Percentiles rank a stretch among this genome's conserved stretches.
These are phyloP conservation scores for Neosilurus hyrtlii DNA, from an alignment of 2,797 vertebrate genomes.

Conservation along the genomic window DNA sequence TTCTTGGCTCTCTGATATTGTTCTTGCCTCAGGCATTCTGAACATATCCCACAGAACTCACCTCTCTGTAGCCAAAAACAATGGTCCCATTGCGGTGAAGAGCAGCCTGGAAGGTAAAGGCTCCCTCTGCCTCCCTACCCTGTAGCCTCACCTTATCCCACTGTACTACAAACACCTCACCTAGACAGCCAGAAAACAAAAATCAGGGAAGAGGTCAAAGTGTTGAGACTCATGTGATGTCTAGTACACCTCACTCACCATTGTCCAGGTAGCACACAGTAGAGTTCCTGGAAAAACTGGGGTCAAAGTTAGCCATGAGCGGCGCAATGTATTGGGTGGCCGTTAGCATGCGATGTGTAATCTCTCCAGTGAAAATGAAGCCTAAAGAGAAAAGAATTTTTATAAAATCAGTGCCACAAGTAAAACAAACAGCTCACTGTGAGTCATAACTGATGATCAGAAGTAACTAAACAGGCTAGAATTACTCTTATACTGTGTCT, in stretches of 20 bases:
- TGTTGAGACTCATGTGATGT: conserved; percentile 3
- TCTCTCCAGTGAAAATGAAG: conserved; percentile 92
- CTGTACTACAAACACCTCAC: conserved; percentile 87
- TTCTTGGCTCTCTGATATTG: conserved; percentile 20
- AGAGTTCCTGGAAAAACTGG: conserved; percentile 87
- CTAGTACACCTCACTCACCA: conserved; percentile 69
- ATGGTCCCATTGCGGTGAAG: conserved; percentile 85
- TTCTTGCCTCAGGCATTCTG: background rate
- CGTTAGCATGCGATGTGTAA: conserved; percentile 92
- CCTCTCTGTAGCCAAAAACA: conserved; percentile 88
- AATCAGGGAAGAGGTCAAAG: conserved; percentile 3
- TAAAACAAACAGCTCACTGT: background rate
- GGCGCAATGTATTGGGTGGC: conserved; percentile 93
- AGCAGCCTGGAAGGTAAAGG: conserved; percentile 90
- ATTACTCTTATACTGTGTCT: background rate
- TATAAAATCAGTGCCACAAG: conserved; percentile 13
- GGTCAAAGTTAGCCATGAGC: conserved; percentile 98
- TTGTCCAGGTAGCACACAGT: conserved; percentile 90
- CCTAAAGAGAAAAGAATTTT: conserved; percentile 69
- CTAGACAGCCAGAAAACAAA: conserved; percentile 61
- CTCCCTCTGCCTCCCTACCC: conserved; percentile 80
- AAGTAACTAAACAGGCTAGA: background rate
- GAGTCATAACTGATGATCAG: background rate
- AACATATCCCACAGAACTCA: conserved; percentile 58
- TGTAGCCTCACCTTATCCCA: conserved; percentile 92